A percentile compares a stretch with the other conserved stretches of the same genome.
These are phyloP conservation scores for Phenacoccus solenopsis DNA, from an alignment of 1,140 invertebrate genomes.

Conservation along the genomic window DNA sequence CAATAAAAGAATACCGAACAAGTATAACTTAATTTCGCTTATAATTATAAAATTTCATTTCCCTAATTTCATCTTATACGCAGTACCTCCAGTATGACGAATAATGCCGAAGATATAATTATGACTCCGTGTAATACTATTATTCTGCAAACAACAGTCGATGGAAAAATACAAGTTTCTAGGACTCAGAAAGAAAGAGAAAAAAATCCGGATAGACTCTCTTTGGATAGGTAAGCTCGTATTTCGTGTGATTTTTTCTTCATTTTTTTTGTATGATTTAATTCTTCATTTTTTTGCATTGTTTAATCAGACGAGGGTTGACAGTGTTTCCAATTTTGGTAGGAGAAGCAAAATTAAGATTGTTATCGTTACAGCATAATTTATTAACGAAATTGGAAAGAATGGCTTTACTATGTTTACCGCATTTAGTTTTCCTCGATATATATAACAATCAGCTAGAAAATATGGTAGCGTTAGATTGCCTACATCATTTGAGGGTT, in stretches of 20 bases:
- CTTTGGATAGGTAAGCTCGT: conserved; percentile 44
- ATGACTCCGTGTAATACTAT: conserved; percentile 10
- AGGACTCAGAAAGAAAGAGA: conserved; percentile 53
- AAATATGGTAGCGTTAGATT: conserved; percentile 58
- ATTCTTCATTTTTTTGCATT: neutral
- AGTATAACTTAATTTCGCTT: no score
- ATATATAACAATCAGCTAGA: conserved; percentile 89
- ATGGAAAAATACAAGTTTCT: conserved; percentile 47
- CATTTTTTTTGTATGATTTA: neutral
- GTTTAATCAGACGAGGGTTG: conserved; percentile 44
- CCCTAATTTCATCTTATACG: no score
- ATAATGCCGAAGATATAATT: neutral
- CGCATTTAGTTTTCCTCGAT: conserved; percentile 65
- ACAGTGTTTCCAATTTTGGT: conserved; percentile 64
- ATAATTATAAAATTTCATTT: no score
- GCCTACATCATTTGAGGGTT: conserved; percentile 63
- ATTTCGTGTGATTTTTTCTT: neutral
- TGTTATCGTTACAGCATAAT: conserved; percentile 84
- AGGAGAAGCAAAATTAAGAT: conserved; percentile 58
- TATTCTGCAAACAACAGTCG: conserved; percentile 26
- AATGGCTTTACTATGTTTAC: conserved; percentile 33
- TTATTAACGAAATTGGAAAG: conserved; percentile 62
- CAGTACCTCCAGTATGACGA: neutral
- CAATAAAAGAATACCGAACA: neutral
- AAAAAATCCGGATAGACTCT: conserved; percentile 60